phyloP scores from a whole-genome alignment of 2,888 invertebrate genomes.

The Nymphalis polychloros region DNA sequence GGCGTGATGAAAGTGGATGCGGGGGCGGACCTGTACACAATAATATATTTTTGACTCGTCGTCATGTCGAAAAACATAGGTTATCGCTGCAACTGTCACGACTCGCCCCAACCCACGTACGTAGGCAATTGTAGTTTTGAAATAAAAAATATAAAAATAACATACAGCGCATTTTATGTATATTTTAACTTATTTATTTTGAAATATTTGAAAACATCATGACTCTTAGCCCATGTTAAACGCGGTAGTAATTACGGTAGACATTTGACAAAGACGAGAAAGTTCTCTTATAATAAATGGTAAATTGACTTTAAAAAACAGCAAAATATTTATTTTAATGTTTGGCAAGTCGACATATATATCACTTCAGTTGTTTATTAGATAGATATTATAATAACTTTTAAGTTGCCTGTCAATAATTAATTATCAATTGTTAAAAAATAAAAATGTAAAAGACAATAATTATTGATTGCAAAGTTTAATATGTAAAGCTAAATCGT shows the following conservation, averaged over 20 bases:
- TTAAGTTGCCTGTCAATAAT: background rate
- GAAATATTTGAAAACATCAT: conserved; percentile 1
- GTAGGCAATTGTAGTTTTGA: conserved; percentile 7
- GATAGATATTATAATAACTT: too few relatives aligned
- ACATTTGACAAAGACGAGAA: background rate
- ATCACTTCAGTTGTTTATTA: too few relatives aligned
- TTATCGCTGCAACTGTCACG: conserved; percentile 24
- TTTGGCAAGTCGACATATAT: too few relatives aligned
- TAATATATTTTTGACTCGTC: conserved; percentile 37
- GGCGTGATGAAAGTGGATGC: conserved; percentile 48
- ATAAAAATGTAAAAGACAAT: background rate
- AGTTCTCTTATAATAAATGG: too few relatives aligned
- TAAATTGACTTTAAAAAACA: too few relatives aligned
- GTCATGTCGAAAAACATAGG: conserved; percentile 16
- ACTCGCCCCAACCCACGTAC: conserved; percentile 21
- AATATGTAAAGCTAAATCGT: background rate
- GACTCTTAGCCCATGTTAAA: background rate
- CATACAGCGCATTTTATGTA: background rate
- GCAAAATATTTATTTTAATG: too few relatives aligned
- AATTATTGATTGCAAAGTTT: background rate
- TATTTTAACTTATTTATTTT: background rate
- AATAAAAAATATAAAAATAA: conserved; percentile 5
- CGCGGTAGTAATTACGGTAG: background rate
- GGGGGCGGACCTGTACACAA: conserved; percentile 52
- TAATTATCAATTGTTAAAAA: background rate